These are phyloP conservation scores for Plagiodera versicolora DNA, from an alignment of 2,888 invertebrate species.

Conservation along the genomic window DNA sequence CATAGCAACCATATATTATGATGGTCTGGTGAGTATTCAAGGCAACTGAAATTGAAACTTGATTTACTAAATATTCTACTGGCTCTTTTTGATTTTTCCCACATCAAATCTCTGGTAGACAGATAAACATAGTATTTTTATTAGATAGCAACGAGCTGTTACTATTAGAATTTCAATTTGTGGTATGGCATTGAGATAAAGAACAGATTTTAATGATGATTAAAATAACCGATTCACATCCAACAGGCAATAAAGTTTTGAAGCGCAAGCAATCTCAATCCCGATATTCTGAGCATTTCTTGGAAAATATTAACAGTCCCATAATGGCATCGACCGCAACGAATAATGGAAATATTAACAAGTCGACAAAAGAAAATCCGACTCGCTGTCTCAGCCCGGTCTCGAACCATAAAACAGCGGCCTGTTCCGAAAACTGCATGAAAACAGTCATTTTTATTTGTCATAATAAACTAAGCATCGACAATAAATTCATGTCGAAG, in stretches of 20 bases:
- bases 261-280: neutral
- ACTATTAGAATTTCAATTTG: too few species aligned
- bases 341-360: constrained; percentile 22
- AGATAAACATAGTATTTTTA: too few species aligned
- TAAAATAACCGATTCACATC: neutral
- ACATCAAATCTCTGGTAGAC: too few species aligned
- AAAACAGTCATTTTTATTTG: constrained; percentile 32
- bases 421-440: constrained; percentile 26
- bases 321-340: constrained; percentile 18
- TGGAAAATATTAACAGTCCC: neutral
- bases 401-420: constrained; percentile 24
- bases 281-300: neutral
- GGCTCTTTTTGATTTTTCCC: too few species aligned
- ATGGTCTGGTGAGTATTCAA: too few species aligned
- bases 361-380: constrained; percentile 21
- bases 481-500: constrained; percentile 31
- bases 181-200: too few species aligned
- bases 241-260: neutral
- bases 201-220: neutral
- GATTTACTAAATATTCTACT: too few species aligned
- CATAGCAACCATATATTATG: too few species aligned
- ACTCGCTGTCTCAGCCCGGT: constrained; percentile 24
- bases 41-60: too few species aligned
- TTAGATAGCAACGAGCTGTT: too few species aligned
- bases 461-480: constrained; percentile 31